Conservation (phyloP, 2,113 vertebrate species). For the Calidris pygmaea region DNA sequence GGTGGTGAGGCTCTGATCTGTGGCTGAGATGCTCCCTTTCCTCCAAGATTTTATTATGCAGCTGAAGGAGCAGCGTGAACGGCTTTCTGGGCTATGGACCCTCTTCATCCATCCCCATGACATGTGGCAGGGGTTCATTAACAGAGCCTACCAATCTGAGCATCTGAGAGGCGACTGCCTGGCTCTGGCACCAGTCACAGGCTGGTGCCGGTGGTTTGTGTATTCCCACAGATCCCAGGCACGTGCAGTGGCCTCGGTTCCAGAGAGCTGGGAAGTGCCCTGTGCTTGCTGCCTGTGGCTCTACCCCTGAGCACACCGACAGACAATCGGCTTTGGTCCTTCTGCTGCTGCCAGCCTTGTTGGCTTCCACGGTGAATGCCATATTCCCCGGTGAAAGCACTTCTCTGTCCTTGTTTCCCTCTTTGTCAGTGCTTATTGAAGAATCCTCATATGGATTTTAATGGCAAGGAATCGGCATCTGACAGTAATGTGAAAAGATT, state of each 20-base stretch:
- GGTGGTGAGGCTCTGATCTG: background rate
- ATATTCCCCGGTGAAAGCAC: background rate
- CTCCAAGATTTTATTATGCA: background rate
- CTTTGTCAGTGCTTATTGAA: background rate
- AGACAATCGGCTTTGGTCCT: background rate
- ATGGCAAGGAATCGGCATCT: background rate
- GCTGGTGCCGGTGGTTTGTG: background rate
- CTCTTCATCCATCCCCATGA: background rate
- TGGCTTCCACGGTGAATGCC: background rate
- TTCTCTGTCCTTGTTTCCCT: background rate
- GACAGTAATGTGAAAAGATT: background rate
- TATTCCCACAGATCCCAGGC: background rate
- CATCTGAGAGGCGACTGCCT: background rate
- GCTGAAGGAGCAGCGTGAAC: background rate
- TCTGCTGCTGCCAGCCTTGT: background rate
- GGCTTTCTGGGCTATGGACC: background rate
- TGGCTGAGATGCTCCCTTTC: background rate
- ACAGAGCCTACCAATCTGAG: background rate
- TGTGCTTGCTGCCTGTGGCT: background rate
- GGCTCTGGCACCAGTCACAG: background rate
- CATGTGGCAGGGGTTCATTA: background rate
- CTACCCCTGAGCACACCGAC: background rate
- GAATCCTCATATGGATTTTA: background rate
- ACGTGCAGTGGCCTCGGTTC: accelerated
- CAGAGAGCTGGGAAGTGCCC: background rate